Base-by-base conservation (phyloP, 2,113 vertebrate genomes). In the Passerina amoena region DNA sequence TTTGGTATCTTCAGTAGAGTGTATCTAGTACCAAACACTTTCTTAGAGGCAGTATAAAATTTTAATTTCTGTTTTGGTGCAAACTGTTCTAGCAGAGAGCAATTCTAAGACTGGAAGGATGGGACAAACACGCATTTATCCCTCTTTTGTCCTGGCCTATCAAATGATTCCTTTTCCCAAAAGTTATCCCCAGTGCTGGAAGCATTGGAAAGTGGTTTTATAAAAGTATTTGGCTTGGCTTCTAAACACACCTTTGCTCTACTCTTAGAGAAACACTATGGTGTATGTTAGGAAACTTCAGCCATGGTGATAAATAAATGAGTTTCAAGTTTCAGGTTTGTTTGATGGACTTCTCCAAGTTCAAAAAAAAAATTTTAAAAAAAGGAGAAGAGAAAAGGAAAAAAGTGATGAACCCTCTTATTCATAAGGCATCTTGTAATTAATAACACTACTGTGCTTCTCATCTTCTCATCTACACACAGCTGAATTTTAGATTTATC, bases 301-400 rank as follows among this genome's bases (percentile, higher is more conserved):
- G 9, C 5, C 37, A 53, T 6, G 10, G 38, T 89, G 37, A 69
- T 33, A 91, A 80, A 48, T 44, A 73, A 73, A 7, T 22, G 38
- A 54, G 17, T 57, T 87, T 75, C 50, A 72, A 15, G 30, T 68
- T 76, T 82, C 63, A 73, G 14, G 19, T 57, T 80, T 76, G 10
- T 56, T 42, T 82, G 66, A 83, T 72, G 30, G 51, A 37, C 22
- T 82, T 93, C 38, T 68, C 21, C 27, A 42, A 53, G 28, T 33
- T 31, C 35, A 40, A 31, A 38, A 38, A 56, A 92, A 93, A 59
- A 6, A 21, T n/a, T n/a, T n/a, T 11, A 54, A 50, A 60, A 64
- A 12, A 22, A 37, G 4, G 9, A 12, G 5, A 37, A 20, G 0
- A 18, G 5, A 12, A 54, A 42, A 25, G 2, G 6, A 38, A 68